Evolutionary conservation across 1,140 invertebrate species (phyloP).

Genomic region (Bombus waltoni): DNA sequence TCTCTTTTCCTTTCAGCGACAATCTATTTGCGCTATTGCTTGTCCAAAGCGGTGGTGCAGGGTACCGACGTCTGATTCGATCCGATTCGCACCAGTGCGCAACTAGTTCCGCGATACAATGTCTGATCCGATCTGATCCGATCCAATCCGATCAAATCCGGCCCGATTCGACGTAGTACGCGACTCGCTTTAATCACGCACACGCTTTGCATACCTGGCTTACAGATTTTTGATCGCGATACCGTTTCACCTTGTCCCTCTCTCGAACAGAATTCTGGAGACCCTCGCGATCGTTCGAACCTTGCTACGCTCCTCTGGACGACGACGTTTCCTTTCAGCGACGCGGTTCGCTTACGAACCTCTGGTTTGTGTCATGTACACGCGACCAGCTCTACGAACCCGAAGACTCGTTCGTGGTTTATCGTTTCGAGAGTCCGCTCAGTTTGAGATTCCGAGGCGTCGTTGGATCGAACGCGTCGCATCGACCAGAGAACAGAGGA

Average conservation of each 20-base stretch:
- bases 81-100: slow-evolving; percentile 54
- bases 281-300: not conserved
- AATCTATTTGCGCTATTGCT: slow-evolving; percentile 46
- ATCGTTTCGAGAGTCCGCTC: not conserved
- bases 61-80: slow-evolving; percentile 54
- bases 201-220: slow-evolving; percentile 47
- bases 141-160: slow-evolving; percentile 54
- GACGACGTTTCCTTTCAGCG: not conserved
- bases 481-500: no score
- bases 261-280: not conserved
- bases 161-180: slow-evolving; percentile 48
- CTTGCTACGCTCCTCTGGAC: not conserved
- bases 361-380: not conserved
- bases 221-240: slow-evolving; percentile 31
- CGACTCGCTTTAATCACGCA: slow-evolving; percentile 50
- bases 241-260: not conserved
- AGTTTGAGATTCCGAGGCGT: not conserved
- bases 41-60: slow-evolving; percentile 23
- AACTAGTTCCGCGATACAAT: slow-evolving; percentile 57
- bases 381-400: no score
- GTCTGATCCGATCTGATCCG: slow-evolving; percentile 56
- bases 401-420: not conserved
- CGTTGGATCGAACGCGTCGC: no score
- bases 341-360: no score
- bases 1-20: slow-evolving; percentile 38